Base-by-base conservation (phyloP, 2,888 invertebrate genomes). In the Ornithoptera priamus region DNA sequence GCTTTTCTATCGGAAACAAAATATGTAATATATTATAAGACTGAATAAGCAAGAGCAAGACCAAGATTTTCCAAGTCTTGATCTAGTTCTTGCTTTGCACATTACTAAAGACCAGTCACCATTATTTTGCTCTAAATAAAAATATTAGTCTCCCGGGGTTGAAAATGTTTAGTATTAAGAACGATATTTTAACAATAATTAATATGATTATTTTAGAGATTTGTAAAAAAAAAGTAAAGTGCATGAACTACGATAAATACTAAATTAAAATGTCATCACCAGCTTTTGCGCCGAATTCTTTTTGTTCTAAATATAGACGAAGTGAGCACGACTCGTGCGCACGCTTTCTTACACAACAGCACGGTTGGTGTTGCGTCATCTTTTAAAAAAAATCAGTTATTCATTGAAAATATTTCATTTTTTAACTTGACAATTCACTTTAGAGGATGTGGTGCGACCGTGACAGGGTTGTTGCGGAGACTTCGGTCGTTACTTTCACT, bases 331-430 rank as follows among this genome's bases (percentile, higher is more conserved):
- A 68, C 2, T 65, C 20, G 22, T 30, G 24, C 53, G n/a, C 24
- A 59, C 30, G 22, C 20, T 58, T 50, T 22, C 66, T 69, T 65
- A 69, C 57, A 24, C 42, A 67, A 36, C 24, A 63, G 12, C 53
- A 50, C 53, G 62, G 20, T 66, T 1, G 62, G 0, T 66, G n/a
- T 70, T 70, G 70, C 70, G 62, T 70, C 70, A 70, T 65, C 62
- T 66, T n/a, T 46, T 58, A 7, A 61, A 46, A 65, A 65, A 42
- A 24, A 22, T 56, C n/a, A 56, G 17, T 56, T 69, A 65, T 70
- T 50, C 2, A 20, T 24, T 42, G 42, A 46, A 5, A n/a, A 63
- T 4, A 22, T 20, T 30, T 53, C 17, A 68, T 50, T 57, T 69
- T 59, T 39, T 61, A 39, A 60, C 56, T 57, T 69, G 56, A 15